Conservation (phyloP, 2,888 invertebrate genomes). For the Amorpha juglandis region DNA sequence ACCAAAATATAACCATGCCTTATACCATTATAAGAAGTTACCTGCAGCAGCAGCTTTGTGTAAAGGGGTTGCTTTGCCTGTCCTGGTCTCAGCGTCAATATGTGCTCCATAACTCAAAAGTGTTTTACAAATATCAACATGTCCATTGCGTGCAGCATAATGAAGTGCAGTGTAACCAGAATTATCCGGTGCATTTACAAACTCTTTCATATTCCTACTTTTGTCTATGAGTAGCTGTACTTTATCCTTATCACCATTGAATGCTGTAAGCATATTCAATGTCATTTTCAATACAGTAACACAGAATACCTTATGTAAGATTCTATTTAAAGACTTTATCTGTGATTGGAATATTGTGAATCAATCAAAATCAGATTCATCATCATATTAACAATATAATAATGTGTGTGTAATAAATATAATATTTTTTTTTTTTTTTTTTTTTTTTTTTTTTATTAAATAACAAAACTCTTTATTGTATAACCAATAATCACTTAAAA, state of each 20-base stretch:
- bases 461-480: no score
- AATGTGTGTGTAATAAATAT: no score
- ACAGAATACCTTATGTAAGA: background rate
- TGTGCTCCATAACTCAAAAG: slow-evolving; percentile 88
- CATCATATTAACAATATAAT: no score
- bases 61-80: slow-evolving; percentile 91
- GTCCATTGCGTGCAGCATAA: slow-evolving; percentile 93
- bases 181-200: slow-evolving; percentile 87
- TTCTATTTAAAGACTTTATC: slow-evolving; percentile 8
- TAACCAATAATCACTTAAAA: no score
- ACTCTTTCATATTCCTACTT: slow-evolving; percentile 71
- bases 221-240: slow-evolving; percentile 83
- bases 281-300: no score
- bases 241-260: slow-evolving; percentile 88
- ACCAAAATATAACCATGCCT: no score
- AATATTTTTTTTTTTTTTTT: no score
- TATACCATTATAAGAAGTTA: slow-evolving; percentile 47
- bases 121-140: slow-evolving; percentile 87
- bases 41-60: slow-evolving; percentile 92
- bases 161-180: slow-evolving; percentile 95
- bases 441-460: no score
- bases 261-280: slow-evolving; percentile 80
- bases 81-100: slow-evolving; percentile 89
- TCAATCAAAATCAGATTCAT: no score
- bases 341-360: background rate